Evolutionary conservation across 2,113 vertebrate genomes (phyloP).

Genomic region (Pluvianellus socialis): DNA sequence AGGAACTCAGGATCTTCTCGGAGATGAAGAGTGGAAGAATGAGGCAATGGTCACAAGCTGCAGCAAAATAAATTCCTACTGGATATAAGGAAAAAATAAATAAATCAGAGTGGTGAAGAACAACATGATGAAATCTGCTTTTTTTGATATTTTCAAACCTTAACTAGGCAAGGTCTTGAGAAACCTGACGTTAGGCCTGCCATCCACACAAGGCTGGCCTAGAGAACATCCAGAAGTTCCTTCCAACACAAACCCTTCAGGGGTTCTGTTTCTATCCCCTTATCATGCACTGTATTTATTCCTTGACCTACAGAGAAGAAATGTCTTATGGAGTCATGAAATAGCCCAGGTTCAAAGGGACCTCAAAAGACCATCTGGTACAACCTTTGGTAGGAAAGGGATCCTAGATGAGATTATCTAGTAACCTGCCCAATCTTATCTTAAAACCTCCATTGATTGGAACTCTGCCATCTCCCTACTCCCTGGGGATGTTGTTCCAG

Average conservation of each 20-base stretch:
- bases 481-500: background rate
- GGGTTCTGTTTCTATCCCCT: background rate
- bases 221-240: background rate
- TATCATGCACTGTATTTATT: background rate
- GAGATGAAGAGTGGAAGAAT: background rate
- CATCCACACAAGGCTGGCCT: background rate
- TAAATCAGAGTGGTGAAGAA: background rate
- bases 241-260: background rate
- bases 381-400: background rate
- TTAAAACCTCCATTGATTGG: background rate
- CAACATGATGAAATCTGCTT: fast-evolving
- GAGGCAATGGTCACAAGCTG: background rate
- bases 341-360: background rate
- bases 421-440: background rate
- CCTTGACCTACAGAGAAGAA: background rate
- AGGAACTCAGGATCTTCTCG: background rate
- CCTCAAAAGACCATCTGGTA: background rate
- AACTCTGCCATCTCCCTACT: background rate
- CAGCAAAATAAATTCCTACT: background rate
- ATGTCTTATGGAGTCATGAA: background rate
- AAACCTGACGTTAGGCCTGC: background rate
- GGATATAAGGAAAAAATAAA: background rate
- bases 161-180: background rate
- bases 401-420: background rate
- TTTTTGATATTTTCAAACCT: background rate